Conservation (phyloP, 1,140 invertebrate species). For the Portunus trituberculatus region DNA sequence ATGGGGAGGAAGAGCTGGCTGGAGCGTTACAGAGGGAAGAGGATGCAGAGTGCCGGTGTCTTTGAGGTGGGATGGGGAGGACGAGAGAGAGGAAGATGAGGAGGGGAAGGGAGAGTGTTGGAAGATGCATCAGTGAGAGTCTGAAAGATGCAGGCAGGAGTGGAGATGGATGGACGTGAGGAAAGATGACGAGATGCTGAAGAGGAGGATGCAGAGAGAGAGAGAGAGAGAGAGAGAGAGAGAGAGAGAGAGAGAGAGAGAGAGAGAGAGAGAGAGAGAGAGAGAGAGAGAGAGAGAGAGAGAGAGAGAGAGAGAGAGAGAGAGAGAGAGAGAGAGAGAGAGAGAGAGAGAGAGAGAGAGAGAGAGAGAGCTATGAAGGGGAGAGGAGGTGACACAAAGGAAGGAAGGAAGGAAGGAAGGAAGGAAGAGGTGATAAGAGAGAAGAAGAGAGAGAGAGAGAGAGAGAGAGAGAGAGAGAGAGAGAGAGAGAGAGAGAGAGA, state of each 20-base stretch:
- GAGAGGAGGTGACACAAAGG: too few species aligned
- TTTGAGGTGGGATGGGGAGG: not conserved
- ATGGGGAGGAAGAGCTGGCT: not conserved
- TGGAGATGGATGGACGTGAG: not conserved
- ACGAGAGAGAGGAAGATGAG: not conserved
- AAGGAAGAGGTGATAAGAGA: too few species aligned
- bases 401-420: too few species aligned
- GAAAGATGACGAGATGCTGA: not conserved
- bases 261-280: not conserved
- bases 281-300: too few species aligned
- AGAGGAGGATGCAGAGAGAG: not conserved
- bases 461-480: not conserved
- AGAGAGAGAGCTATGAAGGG: not conserved
- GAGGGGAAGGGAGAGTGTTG: not conserved
- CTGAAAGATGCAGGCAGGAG: not conserved
- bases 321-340: not conserved
- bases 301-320: not conserved
- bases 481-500: not conserved
- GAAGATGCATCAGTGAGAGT: not conserved
- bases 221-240: not conserved
- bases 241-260: not conserved
- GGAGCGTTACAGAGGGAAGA: not conserved
- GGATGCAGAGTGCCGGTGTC: too few species aligned
- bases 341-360: not conserved
- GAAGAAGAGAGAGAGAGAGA: too few species aligned